phyloP scores from a whole-genome alignment of 2,113 vertebrate species.

The Daphoenositta chrysoptera region DNA sequence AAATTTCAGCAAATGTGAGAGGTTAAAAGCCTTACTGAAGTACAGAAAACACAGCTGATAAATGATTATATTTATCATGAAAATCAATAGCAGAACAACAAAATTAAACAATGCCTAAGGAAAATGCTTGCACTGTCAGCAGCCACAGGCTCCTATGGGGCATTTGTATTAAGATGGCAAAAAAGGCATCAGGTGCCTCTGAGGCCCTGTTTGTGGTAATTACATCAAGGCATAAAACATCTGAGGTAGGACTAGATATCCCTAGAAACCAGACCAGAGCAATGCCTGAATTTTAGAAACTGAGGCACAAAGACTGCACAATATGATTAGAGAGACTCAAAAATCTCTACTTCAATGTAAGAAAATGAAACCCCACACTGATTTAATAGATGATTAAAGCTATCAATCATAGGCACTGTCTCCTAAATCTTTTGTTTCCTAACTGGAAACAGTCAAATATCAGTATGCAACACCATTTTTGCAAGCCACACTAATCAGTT shows the following conservation, averaged over 20 bases:
- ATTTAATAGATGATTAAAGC: not conserved
- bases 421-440: not conserved
- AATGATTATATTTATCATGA: not conserved
- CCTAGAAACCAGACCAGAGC: not conserved
- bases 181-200: not conserved
- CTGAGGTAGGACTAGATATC: not conserved
- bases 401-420: not conserved
- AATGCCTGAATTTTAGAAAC: not conserved
- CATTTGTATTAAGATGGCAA: not conserved
- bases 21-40: not conserved
- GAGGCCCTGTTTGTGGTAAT: not conserved
- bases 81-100: slow-evolving; percentile 15
- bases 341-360: not conserved
- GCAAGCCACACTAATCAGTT: not conserved
- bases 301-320: not conserved
- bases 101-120: not conserved
- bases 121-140: not conserved
- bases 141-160: not conserved
- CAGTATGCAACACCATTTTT: not conserved
- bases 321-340: not conserved
- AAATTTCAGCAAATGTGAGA: not conserved
- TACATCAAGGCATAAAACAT: not conserved
- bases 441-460: not conserved
- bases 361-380: not conserved
- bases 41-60: not conserved